Conservation (phyloP, 2,888 invertebrate genomes). For the Beris chalybata region DNA sequence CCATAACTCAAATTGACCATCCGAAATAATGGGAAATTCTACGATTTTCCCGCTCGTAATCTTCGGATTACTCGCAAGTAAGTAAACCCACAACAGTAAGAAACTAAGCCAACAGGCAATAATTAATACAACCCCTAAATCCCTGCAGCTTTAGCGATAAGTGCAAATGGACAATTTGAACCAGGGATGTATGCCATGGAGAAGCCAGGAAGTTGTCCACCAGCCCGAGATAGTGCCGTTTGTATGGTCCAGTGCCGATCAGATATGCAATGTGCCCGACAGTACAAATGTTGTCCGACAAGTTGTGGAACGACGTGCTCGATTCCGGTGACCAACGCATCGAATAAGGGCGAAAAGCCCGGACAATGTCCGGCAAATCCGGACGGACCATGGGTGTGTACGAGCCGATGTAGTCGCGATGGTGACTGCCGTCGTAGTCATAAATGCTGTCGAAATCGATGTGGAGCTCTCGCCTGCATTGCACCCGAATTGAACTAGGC, state of each 20-base stretch:
- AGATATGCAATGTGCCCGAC: constrained; percentile 13
- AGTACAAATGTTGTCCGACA: constrained; percentile 24
- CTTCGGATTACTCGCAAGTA: constrained; percentile 24
- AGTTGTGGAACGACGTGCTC: constrained; percentile 25
- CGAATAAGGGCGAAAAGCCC: constrained; percentile 3
- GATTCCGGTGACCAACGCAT: constrained; percentile 6
- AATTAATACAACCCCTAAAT: constrained; percentile 5
- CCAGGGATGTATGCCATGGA: not conserved
- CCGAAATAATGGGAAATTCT: constrained; percentile 6
- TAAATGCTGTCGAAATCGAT: constrained; percentile 32
- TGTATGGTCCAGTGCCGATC: constrained; percentile 15
- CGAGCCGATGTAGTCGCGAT: constrained; percentile 25
- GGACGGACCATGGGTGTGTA: constrained; percentile 28
- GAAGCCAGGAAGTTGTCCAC: constrained; percentile 26
- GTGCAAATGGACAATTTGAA: constrained; percentile 22
- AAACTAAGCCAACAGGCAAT: not conserved
- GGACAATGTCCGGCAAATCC: constrained; percentile 25
- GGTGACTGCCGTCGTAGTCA: constrained; percentile 27
- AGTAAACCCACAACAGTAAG: not conserved
- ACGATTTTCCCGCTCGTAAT: constrained; percentile 19
- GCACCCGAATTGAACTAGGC: constrained; percentile 15
- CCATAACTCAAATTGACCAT: constrained; percentile 12
- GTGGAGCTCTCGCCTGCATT: constrained; percentile 24
- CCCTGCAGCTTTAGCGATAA: constrained; percentile 1
- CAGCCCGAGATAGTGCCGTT: constrained; percentile 15